Evolutionary conservation across 2,888 invertebrate genomes (phyloP).

Genomic region (Priocnemis perturbator): DNA sequence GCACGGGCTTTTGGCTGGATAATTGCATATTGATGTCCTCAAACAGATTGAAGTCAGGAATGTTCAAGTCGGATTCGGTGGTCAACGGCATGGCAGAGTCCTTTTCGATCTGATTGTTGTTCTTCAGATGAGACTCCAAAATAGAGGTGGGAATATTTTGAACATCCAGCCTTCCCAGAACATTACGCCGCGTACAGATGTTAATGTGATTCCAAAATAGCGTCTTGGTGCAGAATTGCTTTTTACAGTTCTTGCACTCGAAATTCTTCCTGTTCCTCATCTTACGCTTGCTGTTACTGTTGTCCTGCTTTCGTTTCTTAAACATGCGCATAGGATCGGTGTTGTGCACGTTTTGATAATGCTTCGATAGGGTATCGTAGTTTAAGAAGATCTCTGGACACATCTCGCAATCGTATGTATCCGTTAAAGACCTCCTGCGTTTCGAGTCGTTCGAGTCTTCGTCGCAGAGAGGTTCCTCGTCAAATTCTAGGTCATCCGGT

Average conservation of each 20-base stretch:
- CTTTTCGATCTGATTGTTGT: conserved; percentile 69
- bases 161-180: conserved; percentile 9
- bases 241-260: conserved; percentile 69
- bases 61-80: conserved; percentile 68
- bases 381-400: conserved; percentile 72
- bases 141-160: conserved; percentile 56
- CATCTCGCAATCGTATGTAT: conserved; percentile 70
- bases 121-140: conserved; percentile 69
- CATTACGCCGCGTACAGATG: conserved; percentile 53
- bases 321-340: conserved; percentile 66
- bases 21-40: conserved; percentile 73
- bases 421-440: conserved; percentile 57
- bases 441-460: conserved; percentile 60
- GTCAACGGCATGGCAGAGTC: conserved; percentile 49
- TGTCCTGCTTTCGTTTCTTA: conserved; percentile 57
- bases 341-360: conserved; percentile 71
- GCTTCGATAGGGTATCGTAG: conserved; percentile 64
- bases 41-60: conserved; percentile 73
- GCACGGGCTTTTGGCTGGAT: conserved; percentile 70
- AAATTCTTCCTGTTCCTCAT: conserved; percentile 58
- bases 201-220: conserved; percentile 70
- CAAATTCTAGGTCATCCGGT: conserved; percentile 69
- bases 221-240: conserved; percentile 69
- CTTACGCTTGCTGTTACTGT: conserved; percentile 41
- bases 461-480: conserved; percentile 56